phyloP scores from a whole-genome alignment of 2,888 invertebrate genomes.

The Azorinus chamasolen region DNA sequence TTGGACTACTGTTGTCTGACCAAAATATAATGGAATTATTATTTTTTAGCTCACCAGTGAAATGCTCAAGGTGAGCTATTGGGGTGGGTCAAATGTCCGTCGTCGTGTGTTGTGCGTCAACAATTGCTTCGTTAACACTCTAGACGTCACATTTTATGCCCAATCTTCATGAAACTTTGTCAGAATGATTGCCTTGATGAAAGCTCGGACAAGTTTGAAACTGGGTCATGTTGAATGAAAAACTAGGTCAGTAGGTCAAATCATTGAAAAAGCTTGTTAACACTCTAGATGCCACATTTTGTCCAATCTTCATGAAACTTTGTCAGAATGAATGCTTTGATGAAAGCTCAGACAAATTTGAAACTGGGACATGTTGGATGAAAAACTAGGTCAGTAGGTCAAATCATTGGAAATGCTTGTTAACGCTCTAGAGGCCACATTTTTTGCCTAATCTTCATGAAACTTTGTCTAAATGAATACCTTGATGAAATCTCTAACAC shows the following conservation, averaged over 20 bases:
- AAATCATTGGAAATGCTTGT: slow-evolving; percentile 6
- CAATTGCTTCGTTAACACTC: too few species aligned
- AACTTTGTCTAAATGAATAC: slow-evolving; percentile 10
- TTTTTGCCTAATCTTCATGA: not conserved
- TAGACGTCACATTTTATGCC: too few species aligned
- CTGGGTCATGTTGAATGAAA: slow-evolving; percentile 11
- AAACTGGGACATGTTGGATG: slow-evolving; percentile 7
- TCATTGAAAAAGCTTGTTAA: slow-evolving; percentile 1
- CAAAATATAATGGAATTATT: slow-evolving; percentile 7
- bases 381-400: slow-evolving; percentile 2
- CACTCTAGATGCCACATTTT: slow-evolving; percentile 11
- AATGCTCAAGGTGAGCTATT: too few species aligned
- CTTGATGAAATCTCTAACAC: not conserved
- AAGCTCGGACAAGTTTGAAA: slow-evolving; percentile 12
- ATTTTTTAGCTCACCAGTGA: not conserved
- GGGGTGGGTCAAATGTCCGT: too few species aligned
- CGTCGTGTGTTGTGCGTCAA: too few species aligned
- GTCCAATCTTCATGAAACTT: slow-evolving; percentile 3
- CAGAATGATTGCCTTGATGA: slow-evolving; percentile 10
- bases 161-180: slow-evolving; percentile 7
- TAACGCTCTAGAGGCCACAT: slow-evolving; percentile 8
- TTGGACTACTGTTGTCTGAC: slow-evolving; percentile 9
- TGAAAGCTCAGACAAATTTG: slow-evolving; percentile 1
- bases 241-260: slow-evolving; percentile 20
- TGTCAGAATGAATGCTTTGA: slow-evolving; percentile 12